Evolutionary conservation across 2,113 vertebrate species (phyloP), one percentile per base, ranked within the genome.

Genomic region (Osmerus eperlanus): DNA sequence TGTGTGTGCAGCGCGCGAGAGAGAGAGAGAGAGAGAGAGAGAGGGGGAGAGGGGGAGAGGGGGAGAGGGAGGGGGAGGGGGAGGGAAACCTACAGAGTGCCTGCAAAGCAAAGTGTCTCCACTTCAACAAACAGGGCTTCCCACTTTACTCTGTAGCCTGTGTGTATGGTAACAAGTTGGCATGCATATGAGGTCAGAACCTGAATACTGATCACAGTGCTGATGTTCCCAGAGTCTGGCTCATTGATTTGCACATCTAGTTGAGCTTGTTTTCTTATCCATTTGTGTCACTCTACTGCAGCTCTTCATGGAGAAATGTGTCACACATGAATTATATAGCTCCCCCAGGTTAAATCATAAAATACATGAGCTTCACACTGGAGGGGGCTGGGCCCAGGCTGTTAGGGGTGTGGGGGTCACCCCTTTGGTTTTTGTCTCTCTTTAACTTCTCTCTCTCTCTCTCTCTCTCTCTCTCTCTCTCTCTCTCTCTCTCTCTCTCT

Each of bases 191-290:
- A 93, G 94, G 94, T 94, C 94, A 93, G 92, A 89, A 90, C 92
- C 88, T 92, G 94, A 93, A 94, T 95, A 91, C 90, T 94, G 94
- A 96, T 95, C 91, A 92, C 86, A 90, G 83, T 89, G 91, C 90
- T 89, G 84, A 92, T 79, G 88, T 78, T 92, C 94, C 90, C 89
- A 88, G 93, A 94, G 94, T 92, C 90, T 82, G 83, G 88, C 87
- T 92, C 93, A 95, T 96, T 94, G 95, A 96, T 96, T 93, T 92
- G 91, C 89, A 93, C 94, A 94, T 94, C 93, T 93, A 93, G 92
- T 94, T 95, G 93, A 94, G 93, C 95, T 95, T 95, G 94, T 95
- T 95, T 94, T 92, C 92, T 93, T 93, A 92, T 93, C 93, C 91
- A 91, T 94, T 94, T 94, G 93, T 94, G 94, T 94, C 93, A 95